These are phyloP conservation scores for Pachymerium ferrugineum DNA, from an alignment of 2,888 invertebrate genomes.

Conservation along the genomic window DNA sequence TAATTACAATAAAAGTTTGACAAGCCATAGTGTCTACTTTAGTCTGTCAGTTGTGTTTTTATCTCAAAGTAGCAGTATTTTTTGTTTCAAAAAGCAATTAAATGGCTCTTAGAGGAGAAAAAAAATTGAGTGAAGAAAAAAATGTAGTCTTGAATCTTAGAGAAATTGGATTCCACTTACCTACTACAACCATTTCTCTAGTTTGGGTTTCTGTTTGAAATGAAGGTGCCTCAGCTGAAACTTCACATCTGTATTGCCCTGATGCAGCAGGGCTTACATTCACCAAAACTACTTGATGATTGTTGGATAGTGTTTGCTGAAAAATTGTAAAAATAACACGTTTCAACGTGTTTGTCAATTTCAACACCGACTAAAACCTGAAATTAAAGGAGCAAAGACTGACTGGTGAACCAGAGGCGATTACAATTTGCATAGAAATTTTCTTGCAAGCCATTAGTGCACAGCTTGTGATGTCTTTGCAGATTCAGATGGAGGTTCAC, in stretches of 20 bases:
- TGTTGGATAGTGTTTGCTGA: conserved; percentile 15
- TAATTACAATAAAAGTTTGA: too few relatives aligned
- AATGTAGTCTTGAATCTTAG: too few relatives aligned
- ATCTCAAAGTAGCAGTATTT: too few relatives aligned
- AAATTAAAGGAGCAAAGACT: neutral
- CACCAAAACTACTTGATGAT: conserved; percentile 12
- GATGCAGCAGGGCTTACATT: conserved; percentile 4
- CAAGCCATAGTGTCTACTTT: too few relatives aligned
- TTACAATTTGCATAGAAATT: conserved; percentile 20
- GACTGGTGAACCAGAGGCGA: neutral
- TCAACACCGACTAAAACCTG: neutral
- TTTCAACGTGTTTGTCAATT: neutral
- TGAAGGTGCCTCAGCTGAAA: conserved; percentile 27
- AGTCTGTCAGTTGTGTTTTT: too few relatives aligned
- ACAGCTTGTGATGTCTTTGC: conserved; percentile 17
- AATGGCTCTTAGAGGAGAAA: too few relatives aligned
- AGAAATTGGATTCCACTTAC: neutral
- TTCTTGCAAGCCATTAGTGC: conserved; percentile 17
- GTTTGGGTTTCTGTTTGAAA: conserved; percentile 8
- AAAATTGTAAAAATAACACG: neutral
- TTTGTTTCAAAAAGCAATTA: too few relatives aligned
- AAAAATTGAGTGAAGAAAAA: too few relatives aligned
- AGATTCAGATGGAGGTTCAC: conserved; percentile 5
- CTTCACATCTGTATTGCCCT: conserved; percentile 22
- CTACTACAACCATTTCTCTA: conserved; percentile 29